Base-by-base conservation (phyloP, 2,113 vertebrate genomes). In the Ctenodactylus gundi region DNA sequence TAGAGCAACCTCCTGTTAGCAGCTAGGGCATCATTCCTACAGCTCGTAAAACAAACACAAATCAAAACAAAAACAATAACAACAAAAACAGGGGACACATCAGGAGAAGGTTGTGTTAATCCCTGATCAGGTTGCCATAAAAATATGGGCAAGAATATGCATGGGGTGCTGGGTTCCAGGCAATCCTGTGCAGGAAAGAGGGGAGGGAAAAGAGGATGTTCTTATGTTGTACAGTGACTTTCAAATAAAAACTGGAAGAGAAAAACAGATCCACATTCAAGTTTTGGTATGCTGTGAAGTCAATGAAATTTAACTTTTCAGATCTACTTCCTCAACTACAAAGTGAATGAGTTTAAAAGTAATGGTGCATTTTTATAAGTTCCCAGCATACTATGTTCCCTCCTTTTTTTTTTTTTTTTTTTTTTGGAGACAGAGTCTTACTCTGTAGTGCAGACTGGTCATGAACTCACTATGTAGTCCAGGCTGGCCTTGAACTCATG, bases 281-380 rank as follows among this genome's bases (percentile, higher is more conserved):
- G 44, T 77, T 70, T 57, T 70, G 73, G 60, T 83, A 93, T 93
- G 34, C 65, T 83, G n/a, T 68, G 57, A 90, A 11, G 2, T 75
- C 36, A 80, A 51, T 64, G 44, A 49, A 75, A 51, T 85, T 81
- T 76, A 94, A 85, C 15, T 29, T 82, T 88, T 65, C 51, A 62
- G 39, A 9, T 68, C 76, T 91, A 87, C n/a, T 75, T 88, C 67
- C 64, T 93, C 77, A 85, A n/a, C 21, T 23, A 18, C 80, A 85
- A 62, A 88, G 29, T 53, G n/a, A 84, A 36, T 82, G n/a, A 95
- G 36, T 87, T 76, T 21, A 84, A 90, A 91, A 88, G 20, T 62
- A 84, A 93, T 15, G 64, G 13, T 53, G 64, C 29, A 10, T 81
- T 67, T 23, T 3, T 20, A 7, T 72, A 67, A 72, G 51, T 90